phyloP scores from a whole-genome alignment of 2,113 vertebrate genomes.

The Trichomycterus rosablanca region DNA sequence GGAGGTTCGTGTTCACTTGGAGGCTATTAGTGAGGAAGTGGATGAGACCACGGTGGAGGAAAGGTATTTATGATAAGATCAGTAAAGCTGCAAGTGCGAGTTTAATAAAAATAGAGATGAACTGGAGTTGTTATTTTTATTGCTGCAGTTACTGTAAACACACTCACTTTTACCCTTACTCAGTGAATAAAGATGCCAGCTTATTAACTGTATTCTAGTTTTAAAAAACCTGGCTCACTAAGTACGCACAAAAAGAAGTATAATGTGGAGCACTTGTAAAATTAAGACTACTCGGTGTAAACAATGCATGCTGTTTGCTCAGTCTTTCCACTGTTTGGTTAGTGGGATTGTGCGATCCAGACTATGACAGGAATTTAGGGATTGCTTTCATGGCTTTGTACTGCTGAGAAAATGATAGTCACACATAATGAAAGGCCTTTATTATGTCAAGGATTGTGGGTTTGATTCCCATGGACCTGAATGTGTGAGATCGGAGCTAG shows the following conservation, averaged over 20 bases:
- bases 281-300: constrained; percentile 15
- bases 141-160: background rate
- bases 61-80: constrained; percentile 52
- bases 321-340: constrained; percentile 21
- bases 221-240: background rate
- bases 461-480: constrained; percentile 14
- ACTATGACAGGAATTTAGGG: constrained; percentile 37
- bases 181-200: constrained; percentile 55
- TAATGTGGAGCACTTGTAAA: background rate
- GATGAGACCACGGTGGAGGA: constrained; percentile 42
- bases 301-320: constrained; percentile 29
- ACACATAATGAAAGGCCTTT: constrained; percentile 21
- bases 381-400: constrained; percentile 3
- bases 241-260: background rate
- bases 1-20: constrained; percentile 35
- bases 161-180: background rate
- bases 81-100: background rate
- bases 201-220: constrained; percentile 60
- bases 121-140: background rate
- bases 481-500: no score
- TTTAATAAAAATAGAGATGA: background rate
- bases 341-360: constrained; percentile 38
- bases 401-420: constrained; percentile 14
- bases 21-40: constrained; percentile 48
- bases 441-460: constrained; percentile 2